Percentiles rank a stretch among this genome's conserved stretches.
These are phyloP conservation scores for Poecilia picta DNA, from an alignment of 2,797 vertebrate genomes.

Conservation along the genomic window DNA sequence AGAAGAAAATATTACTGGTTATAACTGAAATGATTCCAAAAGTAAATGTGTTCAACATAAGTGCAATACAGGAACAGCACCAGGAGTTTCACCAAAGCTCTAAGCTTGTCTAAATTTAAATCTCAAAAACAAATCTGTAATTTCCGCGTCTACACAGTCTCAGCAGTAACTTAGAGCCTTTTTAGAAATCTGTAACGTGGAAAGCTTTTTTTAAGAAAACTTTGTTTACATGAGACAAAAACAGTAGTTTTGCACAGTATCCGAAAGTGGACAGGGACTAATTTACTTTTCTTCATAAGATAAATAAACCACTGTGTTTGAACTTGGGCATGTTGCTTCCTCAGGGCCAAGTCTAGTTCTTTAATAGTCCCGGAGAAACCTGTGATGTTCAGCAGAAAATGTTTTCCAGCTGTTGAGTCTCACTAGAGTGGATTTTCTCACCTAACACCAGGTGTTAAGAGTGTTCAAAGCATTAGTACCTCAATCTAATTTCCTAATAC, in stretches of 20 bases:
- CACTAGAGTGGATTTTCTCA: neutral
- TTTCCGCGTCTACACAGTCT: neutral
- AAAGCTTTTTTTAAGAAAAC: neutral
- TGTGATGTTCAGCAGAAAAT: neutral
- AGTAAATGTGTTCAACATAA: conserved; percentile 1
- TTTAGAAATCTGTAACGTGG: neutral
- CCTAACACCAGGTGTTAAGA: neutral
- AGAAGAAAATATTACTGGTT: neutral
- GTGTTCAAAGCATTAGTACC: neutral
- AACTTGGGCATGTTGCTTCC: neutral
- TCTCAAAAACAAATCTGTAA: neutral
- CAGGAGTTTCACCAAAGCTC: neutral
- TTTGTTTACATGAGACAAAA: neutral
- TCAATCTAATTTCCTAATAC: neutral
- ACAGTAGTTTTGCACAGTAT: neutral
- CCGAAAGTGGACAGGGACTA: neutral
- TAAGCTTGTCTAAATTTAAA: neutral
- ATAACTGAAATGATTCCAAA: neutral
- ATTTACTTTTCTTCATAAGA: neutral
- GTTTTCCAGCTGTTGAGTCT: neutral
- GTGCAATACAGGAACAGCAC: neutral
- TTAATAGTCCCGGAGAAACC: neutral
- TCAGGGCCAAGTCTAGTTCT: neutral
- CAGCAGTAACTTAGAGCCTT: neutral
- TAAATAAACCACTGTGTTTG: neutral